Evolutionary conservation across 2,797 vertebrate species (phyloP).

Genomic region (Darevskia mixta): DNA sequence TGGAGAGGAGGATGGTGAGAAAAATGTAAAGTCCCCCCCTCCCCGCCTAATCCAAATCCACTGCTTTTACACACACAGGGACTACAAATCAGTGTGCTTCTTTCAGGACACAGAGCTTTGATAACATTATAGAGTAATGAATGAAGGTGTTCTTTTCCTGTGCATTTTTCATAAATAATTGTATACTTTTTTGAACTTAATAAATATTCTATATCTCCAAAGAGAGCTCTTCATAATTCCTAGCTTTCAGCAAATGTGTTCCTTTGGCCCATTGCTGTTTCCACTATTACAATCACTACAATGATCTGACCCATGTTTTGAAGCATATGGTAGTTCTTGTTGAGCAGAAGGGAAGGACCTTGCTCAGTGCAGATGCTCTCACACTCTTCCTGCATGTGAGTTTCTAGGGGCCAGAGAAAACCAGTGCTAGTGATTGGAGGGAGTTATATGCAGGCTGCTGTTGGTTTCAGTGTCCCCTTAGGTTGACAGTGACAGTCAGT

Average conservation of each 20-base stretch:
- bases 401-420: background rate
- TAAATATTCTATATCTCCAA: conserved; percentile 65
- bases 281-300: background rate
- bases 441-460: background rate
- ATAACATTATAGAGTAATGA: conserved; percentile 41
- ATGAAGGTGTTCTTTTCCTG: conserved; percentile 38
- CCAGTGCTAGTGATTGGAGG: no score
- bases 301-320: background rate
- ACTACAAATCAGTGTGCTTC: conserved; percentile 2
- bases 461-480: background rate
- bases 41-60: background rate
- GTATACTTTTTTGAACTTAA: conserved; percentile 59
- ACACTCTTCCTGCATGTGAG: background rate
- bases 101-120: background rate
- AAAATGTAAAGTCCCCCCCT: conserved; percentile 9
- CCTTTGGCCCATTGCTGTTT: background rate
- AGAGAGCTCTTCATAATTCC: conserved; percentile 30
- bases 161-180: conserved; percentile 59
- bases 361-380: background rate
- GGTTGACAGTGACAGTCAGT: background rate
- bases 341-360: background rate
- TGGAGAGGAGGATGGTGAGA: conserved; percentile 32
- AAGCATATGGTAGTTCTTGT: background rate
- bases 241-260: conserved; percentile 33
- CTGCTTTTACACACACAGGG: conserved; percentile 23